Evolutionary conservation across 2,888 invertebrate species (phyloP).

Genomic region (Zaprionus obscuricornis): DNA sequence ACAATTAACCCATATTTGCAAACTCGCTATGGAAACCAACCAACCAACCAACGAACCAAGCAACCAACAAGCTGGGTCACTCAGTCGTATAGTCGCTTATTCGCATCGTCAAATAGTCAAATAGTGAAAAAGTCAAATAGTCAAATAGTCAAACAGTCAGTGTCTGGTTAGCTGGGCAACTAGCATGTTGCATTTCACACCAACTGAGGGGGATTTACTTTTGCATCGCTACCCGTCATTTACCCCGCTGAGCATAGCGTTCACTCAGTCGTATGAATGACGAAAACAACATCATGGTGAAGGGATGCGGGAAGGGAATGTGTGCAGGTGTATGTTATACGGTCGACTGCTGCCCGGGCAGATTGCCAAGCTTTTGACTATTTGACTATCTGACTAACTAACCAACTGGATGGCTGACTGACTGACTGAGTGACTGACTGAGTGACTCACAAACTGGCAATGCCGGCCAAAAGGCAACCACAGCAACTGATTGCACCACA

Average conservation of each 20-base stretch:
- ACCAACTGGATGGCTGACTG: slow-evolving; percentile 18
- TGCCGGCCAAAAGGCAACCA: slow-evolving; percentile 72
- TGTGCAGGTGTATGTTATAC: slow-evolving; percentile 30
- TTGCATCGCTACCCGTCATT: background rate
- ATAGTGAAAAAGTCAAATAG: background rate
- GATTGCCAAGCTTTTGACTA: slow-evolving; percentile 45
- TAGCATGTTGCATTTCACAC: slow-evolving; percentile 78
- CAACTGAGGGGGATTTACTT: slow-evolving; percentile 65
- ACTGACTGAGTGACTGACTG: slow-evolving; percentile 2
- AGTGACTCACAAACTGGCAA: slow-evolving; percentile 42
- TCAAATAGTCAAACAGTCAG: slow-evolving; percentile 3
- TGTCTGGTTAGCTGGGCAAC: slow-evolving; percentile 20
- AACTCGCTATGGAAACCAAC: slow-evolving; percentile 52
- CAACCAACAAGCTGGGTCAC: no score
- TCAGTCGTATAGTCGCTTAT: background rate
- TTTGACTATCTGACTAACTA: slow-evolving; percentile 5
- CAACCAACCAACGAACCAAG: slow-evolving; percentile 30
- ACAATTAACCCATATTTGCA: slow-evolving; percentile 75
- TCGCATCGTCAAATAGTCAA: background rate
- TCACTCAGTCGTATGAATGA: slow-evolving; percentile 76
- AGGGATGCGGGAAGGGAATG: background rate
- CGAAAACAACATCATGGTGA: slow-evolving; percentile 49
- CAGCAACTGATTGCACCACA: slow-evolving; percentile 77
- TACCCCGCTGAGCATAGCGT: slow-evolving; percentile 59
- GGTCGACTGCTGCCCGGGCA: slow-evolving; percentile 24